Base-by-base conservation (phyloP, 2,113 vertebrate species). In the Planiliza haematocheilus region DNA sequence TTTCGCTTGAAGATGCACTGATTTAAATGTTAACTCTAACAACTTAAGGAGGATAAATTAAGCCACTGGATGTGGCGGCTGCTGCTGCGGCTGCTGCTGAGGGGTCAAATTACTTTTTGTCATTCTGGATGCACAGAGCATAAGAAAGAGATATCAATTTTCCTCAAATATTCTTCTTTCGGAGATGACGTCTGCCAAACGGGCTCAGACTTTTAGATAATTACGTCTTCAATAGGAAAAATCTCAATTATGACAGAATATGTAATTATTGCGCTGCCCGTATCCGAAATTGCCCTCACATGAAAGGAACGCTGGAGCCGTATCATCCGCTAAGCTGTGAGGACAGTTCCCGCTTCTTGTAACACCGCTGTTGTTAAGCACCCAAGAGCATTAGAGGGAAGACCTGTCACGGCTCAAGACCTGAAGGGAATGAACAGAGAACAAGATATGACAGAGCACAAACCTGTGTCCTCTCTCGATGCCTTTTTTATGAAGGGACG, bases 161-260 rank as follows among this genome's bases (percentile, higher is more conserved):
- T 72, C 82, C 84, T 91, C 79, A 90, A 84, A 93, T 91, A 89
- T 89, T 91, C 91, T 90, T 91, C 92, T 93, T 93, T 91, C 80
- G 52, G 79, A 77, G 81, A 83, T 42, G 79, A 76, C 45, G 67
- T 72, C 89, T 79, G 90, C 90, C 85, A 86, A 90, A 92, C 90
- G 88, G 83, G 83, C 88, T 70, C 60, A 80, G 78, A 75, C 83
- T 84, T 78, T 88, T 64, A 68, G 71, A 81, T 90, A 93, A 94
- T 93, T 94, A 93, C 81, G 87, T 89, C 86, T 89, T 91, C 83
- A 93, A 88, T 85, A 69, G 77, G 83, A 82, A 84, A 89, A 87
- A 91, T 89, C 89, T 89, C 90, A 91, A 92, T 92, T 92, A 92
- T 87, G 81, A 87, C 85, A 79, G 86, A 91, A 91, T 86, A 87